Conservation (phyloP, 2,797 vertebrate species). For the Enteromius anoplus region DNA sequence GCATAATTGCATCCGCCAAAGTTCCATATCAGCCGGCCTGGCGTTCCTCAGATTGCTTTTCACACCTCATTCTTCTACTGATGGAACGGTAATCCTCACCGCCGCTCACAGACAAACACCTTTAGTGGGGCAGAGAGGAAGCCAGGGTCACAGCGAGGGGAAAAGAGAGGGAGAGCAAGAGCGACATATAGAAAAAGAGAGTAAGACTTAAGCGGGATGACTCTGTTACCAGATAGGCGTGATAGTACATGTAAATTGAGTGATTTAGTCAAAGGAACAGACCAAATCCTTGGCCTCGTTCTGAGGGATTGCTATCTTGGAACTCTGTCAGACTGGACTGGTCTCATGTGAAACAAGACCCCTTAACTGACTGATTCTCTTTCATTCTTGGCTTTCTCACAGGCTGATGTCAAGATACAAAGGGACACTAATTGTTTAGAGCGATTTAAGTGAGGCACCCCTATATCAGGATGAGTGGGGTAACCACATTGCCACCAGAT, state of each 20-base stretch:
- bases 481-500: slow-evolving; percentile 8
- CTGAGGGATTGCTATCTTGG: neutral
- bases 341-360: slow-evolving; percentile 1
- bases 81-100: slow-evolving; percentile 75
- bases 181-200: neutral
- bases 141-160: slow-evolving; percentile 15
- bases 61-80: slow-evolving; percentile 75
- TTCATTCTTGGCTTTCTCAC: slow-evolving; percentile 40
- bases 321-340: neutral
- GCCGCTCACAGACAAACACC: slow-evolving; percentile 67
- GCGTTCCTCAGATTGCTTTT: slow-evolving; percentile 76
- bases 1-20: slow-evolving; percentile 76
- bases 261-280: slow-evolving; percentile 17
- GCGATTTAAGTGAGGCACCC: slow-evolving; percentile 52
- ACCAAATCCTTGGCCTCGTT: slow-evolving; percentile 15
- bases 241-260: slow-evolving; percentile 32
- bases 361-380: slow-evolving; percentile 31
- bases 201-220: slow-evolving; percentile 36
- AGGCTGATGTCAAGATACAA: slow-evolving; percentile 67
- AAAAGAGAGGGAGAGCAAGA: slow-evolving; percentile 40
- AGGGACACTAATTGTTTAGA: slow-evolving; percentile 71
- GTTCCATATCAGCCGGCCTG: slow-evolving; percentile 65
- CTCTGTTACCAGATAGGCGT: slow-evolving; percentile 45
- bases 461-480: neutral
- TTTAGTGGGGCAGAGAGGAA: slow-evolving; percentile 49